phyloP scores from a whole-genome alignment of 2,113 vertebrate species.

The Falcunculus frontatus region DNA sequence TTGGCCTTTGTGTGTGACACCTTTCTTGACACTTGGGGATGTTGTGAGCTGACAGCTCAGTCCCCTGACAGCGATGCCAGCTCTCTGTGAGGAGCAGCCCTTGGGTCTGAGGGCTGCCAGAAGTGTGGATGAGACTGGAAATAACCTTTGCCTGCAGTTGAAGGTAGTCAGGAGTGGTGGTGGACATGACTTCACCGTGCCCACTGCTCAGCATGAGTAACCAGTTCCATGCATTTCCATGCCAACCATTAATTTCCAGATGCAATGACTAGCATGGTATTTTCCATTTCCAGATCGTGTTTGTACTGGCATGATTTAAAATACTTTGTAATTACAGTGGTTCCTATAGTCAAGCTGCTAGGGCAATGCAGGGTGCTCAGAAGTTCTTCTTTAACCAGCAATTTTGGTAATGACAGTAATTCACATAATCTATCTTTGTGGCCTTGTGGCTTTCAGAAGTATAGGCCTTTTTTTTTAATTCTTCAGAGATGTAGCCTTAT shows the following conservation, averaged over 20 bases:
- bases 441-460: constrained; percentile 69
- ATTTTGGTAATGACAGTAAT: constrained; percentile 78
- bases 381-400: constrained; percentile 57
- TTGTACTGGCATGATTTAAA: constrained; percentile 71
- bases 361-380: background rate
- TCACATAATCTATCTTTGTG: constrained; percentile 65
- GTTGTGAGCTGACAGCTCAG: background rate
- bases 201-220: constrained; percentile 35
- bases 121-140: constrained; percentile 33
- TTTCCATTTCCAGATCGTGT: constrained; percentile 64
- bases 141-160: background rate
- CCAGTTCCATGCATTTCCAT: constrained; percentile 16
- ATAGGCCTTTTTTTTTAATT: background rate
- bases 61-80: accelerated
- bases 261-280: background rate
- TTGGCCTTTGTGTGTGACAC: background rate
- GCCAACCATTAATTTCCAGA: constrained; percentile 35
- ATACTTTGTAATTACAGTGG: constrained; percentile 71
- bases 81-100: background rate
- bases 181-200: constrained; percentile 8
- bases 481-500: background rate
- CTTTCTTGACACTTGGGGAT: background rate
- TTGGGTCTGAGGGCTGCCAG: background rate
- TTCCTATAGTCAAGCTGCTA: background rate
- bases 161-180: background rate